These are phyloP conservation scores for Bergia puertoricense DNA, from an alignment of 92 coral and sea anemone species.

Conservation along the genomic window DNA sequence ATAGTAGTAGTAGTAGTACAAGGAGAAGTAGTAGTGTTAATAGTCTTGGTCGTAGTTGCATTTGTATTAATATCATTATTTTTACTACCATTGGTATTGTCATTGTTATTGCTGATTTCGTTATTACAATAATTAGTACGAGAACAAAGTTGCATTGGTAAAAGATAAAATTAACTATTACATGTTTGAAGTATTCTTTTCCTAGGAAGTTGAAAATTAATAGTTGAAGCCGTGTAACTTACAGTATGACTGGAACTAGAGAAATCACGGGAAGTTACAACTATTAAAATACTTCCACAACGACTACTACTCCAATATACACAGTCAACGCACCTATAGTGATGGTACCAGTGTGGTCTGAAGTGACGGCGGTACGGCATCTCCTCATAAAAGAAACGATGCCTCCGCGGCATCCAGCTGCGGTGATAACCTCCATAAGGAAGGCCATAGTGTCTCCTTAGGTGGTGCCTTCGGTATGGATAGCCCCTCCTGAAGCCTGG, in stretches of 20 bases:
- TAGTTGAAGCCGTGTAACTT: no score
- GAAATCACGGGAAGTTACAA: no score
- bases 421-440: conserved; percentile 55
- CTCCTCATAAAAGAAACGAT: conserved; percentile 11
- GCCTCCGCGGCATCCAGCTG: conserved; percentile 39
- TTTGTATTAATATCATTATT: neutral
- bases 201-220: no score
- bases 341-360: conserved; percentile 33
- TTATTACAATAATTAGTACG: neutral
- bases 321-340: neutral
- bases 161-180: no score
- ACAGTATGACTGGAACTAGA: no score
- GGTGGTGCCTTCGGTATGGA: conserved; percentile 54
- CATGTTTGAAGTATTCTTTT: no score
- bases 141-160: no score
- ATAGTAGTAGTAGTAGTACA: no score
- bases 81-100: neutral
- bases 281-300: neutral
- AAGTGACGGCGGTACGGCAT: conserved; percentile 39
- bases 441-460: conserved; percentile 41
- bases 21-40: no score
- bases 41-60: no score
- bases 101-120: neutral
- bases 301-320: neutral
- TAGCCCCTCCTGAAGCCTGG: conserved; percentile 72